Percentiles rank a stretch among this genome's conserved stretches.
phyloP scores from a whole-genome alignment of 2,797 vertebrate species.

The Pseudochaenichthys georgianus region DNA sequence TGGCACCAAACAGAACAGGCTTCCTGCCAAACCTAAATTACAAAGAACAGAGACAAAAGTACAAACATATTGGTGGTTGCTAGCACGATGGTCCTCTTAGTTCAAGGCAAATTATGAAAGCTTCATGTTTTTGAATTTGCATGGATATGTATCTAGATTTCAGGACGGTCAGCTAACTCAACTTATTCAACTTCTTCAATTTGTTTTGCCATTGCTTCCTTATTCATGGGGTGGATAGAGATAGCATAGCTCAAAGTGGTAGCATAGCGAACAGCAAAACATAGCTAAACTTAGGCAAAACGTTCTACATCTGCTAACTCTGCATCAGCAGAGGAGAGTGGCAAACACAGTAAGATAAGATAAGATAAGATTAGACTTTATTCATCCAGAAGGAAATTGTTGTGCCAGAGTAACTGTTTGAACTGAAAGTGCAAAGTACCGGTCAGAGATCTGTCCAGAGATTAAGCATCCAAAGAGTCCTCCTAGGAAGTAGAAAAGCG shows the following conservation, averaged over 20 bases:
- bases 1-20: slow-evolving; percentile 54
- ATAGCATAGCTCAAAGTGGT: not conserved
- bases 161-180: no score
- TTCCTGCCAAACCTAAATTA: slow-evolving; percentile 70
- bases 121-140: not conserved
- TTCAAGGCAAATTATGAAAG: not conserved
- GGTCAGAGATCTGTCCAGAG: slow-evolving; percentile 69
- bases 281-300: not conserved
- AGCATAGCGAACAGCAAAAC: not conserved
- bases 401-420: not conserved
- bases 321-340: not conserved
- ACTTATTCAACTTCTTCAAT: no score
- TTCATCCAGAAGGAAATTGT: no score
- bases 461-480: slow-evolving; percentile 57
- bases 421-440: slow-evolving; percentile 42
- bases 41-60: not conserved
- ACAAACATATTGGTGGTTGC: not conserved
- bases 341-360: not conserved
- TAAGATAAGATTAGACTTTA: no score
- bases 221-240: not conserved
- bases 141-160: not conserved
- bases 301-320: not conserved
- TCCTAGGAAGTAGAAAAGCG: slow-evolving; percentile 63
- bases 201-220: no score
- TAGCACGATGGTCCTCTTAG: not conserved